A percentile compares a stretch with the other conserved stretches of the same genome.
Conservation (phyloP, 2,113 vertebrate species). For the Ptyas mucosa region DNA sequence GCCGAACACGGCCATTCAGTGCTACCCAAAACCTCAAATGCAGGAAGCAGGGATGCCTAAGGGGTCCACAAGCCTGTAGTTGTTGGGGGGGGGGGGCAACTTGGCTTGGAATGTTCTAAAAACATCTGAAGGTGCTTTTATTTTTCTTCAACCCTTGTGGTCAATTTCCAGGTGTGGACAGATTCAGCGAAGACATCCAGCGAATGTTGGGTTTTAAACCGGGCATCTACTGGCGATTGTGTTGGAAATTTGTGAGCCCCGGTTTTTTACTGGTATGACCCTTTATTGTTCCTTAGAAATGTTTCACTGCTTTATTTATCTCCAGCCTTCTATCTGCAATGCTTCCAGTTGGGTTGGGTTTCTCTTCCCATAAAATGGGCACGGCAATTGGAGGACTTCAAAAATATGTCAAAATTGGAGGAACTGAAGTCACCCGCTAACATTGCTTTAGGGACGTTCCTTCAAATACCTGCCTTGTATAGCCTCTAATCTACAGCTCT, state of each 20-base stretch:
- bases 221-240: conserved; percentile 97
- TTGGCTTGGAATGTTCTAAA: not conserved
- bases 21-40: not conserved
- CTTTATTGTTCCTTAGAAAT: not conserved
- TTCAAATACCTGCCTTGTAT: not conserved
- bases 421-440: not conserved
- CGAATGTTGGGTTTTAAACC: conserved; percentile 98
- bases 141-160: conserved; percentile 22
- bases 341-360: not conserved
- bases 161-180: conserved; percentile 85
- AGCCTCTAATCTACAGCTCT: not conserved
- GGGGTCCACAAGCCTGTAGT: not conserved
- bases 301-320: not conserved
- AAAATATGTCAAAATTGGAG: not conserved
- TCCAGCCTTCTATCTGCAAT: no score
- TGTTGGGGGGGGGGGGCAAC: not conserved
- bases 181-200: conserved; percentile 95
- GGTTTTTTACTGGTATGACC: conserved; percentile 88
- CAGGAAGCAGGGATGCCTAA: not conserved
- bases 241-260: conserved; percentile 98
- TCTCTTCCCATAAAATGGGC: not conserved
- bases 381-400: not conserved
- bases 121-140: not conserved
- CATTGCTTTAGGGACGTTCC: not conserved
- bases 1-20: not conserved